Conservation (phyloP, 2,888 invertebrate species). For the Diaphora mendica region DNA sequence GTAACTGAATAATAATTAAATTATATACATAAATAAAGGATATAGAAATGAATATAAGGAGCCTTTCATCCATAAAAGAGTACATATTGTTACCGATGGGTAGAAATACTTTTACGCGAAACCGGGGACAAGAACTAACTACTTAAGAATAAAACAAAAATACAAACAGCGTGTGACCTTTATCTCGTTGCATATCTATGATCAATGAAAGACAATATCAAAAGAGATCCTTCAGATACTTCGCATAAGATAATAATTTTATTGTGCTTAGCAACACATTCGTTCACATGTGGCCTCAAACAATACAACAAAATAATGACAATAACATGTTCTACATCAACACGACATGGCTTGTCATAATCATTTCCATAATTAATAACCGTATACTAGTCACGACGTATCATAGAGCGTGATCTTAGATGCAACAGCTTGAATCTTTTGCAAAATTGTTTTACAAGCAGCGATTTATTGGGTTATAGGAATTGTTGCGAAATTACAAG, state of each 20-base stretch:
- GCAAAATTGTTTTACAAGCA: constrained; percentile 81
- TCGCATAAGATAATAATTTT: constrained; percentile 15
- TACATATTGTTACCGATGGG: not conserved
- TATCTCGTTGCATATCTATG: not conserved
- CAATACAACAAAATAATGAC: constrained; percentile 35
- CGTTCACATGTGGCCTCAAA: constrained; percentile 20
- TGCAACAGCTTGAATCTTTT: constrained; percentile 56
- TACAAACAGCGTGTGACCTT: not conserved
- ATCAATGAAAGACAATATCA: constrained; percentile 1
- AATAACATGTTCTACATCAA: constrained; percentile 31
- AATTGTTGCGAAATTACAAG: constrained; percentile 81
- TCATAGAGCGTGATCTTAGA: constrained; percentile 71
- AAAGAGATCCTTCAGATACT: not conserved
- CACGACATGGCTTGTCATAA: constrained; percentile 68
- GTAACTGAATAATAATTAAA: too few relatives aligned
- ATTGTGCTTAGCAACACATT: constrained; percentile 27
- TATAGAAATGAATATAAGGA: not conserved
- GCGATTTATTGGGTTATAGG: constrained; percentile 82
- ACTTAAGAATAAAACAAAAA: not conserved
- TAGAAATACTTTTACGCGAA: not conserved
- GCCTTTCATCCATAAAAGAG: not conserved
- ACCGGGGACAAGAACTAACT: not conserved
- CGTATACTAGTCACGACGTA: constrained; percentile 74
- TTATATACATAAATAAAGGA: not conserved
- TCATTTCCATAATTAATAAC: constrained; percentile 82